Evolutionary conservation across 2,113 vertebrate genomes (phyloP).

Genomic region (Paraplagusia blochii): DNA sequence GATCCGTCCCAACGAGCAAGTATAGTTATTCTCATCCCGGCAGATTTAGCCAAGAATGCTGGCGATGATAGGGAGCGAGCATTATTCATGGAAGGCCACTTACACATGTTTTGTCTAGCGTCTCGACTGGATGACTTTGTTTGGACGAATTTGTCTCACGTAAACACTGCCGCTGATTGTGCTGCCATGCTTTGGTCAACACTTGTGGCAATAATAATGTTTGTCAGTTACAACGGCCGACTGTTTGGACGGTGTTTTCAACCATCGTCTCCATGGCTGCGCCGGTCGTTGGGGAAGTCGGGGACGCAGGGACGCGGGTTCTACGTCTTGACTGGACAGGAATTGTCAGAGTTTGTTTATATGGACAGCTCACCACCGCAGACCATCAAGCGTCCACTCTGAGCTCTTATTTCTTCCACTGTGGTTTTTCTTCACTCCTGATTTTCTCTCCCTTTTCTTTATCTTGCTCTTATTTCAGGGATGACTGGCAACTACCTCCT

Average conservation of each 20-base stretch:
- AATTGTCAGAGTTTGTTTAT: conserved; percentile 49
- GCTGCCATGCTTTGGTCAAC: conserved; percentile 45
- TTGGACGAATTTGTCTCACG: conserved; percentile 47
- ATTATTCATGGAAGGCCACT: conserved; percentile 45
- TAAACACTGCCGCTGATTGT: conserved; percentile 59
- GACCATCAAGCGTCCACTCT: conserved; percentile 20
- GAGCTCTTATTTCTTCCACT: conserved; percentile 10
- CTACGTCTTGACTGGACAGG: conserved; percentile 43
- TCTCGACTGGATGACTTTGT: conserved; percentile 51
- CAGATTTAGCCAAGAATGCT: conserved; percentile 43
- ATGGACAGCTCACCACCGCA: conserved; percentile 27
- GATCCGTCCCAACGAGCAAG: conserved; percentile 31
- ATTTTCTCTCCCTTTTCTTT: conserved; percentile 77
- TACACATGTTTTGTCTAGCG: conserved; percentile 57
- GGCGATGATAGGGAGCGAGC: conserved; percentile 37
- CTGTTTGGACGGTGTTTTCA: conserved; percentile 52
- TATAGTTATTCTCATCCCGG: conserved; percentile 45
- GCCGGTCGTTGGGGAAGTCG: conserved; percentile 29
- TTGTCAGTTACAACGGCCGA: conserved; percentile 51
- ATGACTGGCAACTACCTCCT: conserved; percentile 99
- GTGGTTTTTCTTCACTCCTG: neutral
- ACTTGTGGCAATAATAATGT: conserved; percentile 48
- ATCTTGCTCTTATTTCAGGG: conserved; percentile 89
- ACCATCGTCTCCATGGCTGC: conserved; percentile 34
- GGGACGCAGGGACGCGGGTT: conserved; percentile 16